These are phyloP conservation scores for Drosophila neocordata DNA, from an alignment of 1,140 invertebrate species.

Conservation along the genomic window DNA sequence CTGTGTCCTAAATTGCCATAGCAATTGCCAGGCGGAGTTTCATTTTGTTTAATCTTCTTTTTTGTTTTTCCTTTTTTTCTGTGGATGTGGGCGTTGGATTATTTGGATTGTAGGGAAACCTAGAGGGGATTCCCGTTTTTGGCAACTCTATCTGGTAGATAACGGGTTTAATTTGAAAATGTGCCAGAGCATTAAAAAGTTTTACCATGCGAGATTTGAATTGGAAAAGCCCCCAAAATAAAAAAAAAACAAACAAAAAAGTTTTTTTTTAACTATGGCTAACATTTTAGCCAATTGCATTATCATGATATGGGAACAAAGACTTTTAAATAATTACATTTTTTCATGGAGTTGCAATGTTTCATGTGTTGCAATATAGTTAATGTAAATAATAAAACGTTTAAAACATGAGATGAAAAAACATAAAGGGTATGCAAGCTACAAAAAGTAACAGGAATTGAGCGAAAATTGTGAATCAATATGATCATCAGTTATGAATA, in stretches of 20 bases:
- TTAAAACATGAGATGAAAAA: no score
- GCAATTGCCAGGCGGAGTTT: conserved; percentile 63
- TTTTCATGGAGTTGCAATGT: no score
- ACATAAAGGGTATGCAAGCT: no score
- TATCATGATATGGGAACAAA: not conserved
- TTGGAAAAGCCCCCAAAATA: conserved; percentile 23
- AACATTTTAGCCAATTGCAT: not conserved
- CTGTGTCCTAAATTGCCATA: conserved; percentile 61
- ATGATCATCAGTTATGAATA: no score
- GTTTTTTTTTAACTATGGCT: not conserved
- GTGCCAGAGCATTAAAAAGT: conserved; percentile 68
- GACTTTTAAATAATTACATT: not conserved
- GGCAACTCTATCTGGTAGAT: conserved; percentile 49
- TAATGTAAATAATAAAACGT: no score
- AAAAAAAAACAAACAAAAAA: not conserved
- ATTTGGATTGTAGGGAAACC: conserved; percentile 31
- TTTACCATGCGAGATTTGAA: conserved; percentile 37
- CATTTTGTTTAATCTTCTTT: conserved; percentile 22
- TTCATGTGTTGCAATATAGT: no score
- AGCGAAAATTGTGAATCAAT: no score
- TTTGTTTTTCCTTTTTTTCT: not conserved
- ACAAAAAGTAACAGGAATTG: no score
- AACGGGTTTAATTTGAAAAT: conserved; percentile 64
- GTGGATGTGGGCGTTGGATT: conserved; percentile 17
- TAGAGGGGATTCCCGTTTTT: conserved; percentile 24